phyloP scores from a whole-genome alignment of 1,140 invertebrate species.

The Antheraea mylitta region DNA sequence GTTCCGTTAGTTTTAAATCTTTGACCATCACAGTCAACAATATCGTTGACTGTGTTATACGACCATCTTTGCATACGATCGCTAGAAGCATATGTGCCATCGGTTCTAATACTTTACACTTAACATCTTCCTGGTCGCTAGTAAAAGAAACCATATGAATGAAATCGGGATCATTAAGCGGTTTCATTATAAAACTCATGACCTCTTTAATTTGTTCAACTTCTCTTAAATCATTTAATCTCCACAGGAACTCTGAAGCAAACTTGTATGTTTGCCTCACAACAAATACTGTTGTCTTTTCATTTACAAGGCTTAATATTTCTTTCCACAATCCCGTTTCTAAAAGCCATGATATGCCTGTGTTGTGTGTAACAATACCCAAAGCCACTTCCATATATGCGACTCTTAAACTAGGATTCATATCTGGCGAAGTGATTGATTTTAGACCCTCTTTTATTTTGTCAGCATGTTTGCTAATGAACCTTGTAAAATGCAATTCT shows the following conservation, averaged over 20 bases:
- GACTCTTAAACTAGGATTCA: conserved; percentile 53
- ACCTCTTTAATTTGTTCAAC: conserved; percentile 43
- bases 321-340: conserved; percentile 57
- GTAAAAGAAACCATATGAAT: conserved; percentile 42
- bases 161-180: conserved; percentile 44
- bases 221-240: conserved; percentile 47
- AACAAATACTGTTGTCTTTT: conserved; percentile 61
- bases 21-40: conserved; percentile 42
- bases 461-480: conserved; percentile 43
- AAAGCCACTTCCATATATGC: conserved; percentile 61
- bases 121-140: conserved; percentile 51
- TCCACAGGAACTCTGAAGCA: conserved; percentile 55
- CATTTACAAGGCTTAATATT: conserved; percentile 49
- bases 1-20: conserved; percentile 38
- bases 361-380: conserved; percentile 47
- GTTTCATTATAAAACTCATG: conserved; percentile 42
- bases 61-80: conserved; percentile 37
- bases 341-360: conserved; percentile 56
- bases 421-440: conserved; percentile 41
- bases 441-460: conserved; percentile 41
- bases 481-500: conserved; percentile 55
- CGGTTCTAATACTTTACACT: conserved; percentile 49
- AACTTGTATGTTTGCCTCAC: conserved; percentile 62
- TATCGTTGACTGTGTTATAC: conserved; percentile 36
- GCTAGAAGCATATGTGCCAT: conserved; percentile 53